phyloP scores from a whole-genome alignment of 1,140 invertebrate species.

The Saccostrea cuccullata region DNA sequence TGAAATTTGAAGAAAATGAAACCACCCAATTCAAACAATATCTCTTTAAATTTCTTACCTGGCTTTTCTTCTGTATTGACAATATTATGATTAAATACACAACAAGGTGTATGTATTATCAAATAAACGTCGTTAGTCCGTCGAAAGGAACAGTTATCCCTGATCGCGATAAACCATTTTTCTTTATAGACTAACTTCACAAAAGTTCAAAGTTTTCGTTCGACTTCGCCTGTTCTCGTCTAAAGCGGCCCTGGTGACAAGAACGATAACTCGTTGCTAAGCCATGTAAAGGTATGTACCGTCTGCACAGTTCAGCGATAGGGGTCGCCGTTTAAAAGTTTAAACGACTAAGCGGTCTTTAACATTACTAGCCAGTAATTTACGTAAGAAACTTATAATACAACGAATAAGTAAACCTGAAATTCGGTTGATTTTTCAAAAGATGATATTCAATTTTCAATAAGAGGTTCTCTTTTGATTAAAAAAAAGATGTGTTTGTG shows the following conservation, averaged over 20 bases:
- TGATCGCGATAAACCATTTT: slow-evolving; percentile 35
- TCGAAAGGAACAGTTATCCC: slow-evolving; percentile 10
- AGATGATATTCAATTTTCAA: too few species aligned
- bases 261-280: slow-evolving; percentile 32
- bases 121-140: neutral
- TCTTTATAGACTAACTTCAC: slow-evolving; percentile 28
- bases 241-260: slow-evolving; percentile 31
- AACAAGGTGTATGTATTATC: slow-evolving; percentile 23
- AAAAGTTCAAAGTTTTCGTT: slow-evolving; percentile 36
- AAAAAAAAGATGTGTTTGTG: too few species aligned
- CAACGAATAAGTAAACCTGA: too few species aligned
- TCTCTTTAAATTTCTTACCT: slow-evolving; percentile 36
- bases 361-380: neutral
- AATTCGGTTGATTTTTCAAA: too few species aligned
- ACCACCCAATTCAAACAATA: slow-evolving; percentile 22
- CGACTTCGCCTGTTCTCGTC: slow-evolving; percentile 17
- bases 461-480: too few species aligned
- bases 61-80: slow-evolving; percentile 6
- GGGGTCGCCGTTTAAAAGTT: neutral
- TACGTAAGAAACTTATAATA: too few species aligned
- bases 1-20: slow-evolving; percentile 32
- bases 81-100: slow-evolving; percentile 37
- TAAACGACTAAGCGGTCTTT: neutral
- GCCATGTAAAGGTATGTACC: neutral
- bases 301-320: neutral